These are phyloP conservation scores for Epicauta chinensis DNA, from an alignment of 1,140 invertebrate genomes.

Conservation along the genomic window DNA sequence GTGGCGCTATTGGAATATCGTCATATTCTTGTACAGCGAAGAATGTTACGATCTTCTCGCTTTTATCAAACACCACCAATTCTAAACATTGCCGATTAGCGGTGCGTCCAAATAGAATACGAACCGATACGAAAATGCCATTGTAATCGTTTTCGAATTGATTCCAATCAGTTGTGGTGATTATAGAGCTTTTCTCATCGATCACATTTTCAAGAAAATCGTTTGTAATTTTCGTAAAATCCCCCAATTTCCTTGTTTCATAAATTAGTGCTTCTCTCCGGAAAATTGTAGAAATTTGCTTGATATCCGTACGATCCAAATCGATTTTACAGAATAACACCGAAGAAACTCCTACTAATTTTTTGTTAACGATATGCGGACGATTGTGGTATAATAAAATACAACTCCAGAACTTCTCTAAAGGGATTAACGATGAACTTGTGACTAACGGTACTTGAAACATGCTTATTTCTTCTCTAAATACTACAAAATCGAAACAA, in stretches of 20 bases:
- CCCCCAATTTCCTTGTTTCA: constrained; percentile 31
- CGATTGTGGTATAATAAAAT: constrained; percentile 35
- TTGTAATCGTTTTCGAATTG: constrained; percentile 14
- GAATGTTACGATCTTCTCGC: constrained; percentile 29
- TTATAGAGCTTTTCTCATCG: constrained; percentile 33
- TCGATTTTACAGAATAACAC: constrained; percentile 28
- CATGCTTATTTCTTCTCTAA: constrained; percentile 26
- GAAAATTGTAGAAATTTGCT: constrained; percentile 26
- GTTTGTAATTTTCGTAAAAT: constrained; percentile 24
- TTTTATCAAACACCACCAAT: constrained; percentile 37
- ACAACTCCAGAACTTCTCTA: constrained; percentile 33
- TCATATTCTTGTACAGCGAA: constrained; percentile 25
- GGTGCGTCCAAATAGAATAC: constrained; percentile 30
- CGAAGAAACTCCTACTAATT: constrained; percentile 28
- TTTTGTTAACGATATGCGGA: constrained; percentile 37
- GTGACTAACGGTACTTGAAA: constrained; percentile 35
- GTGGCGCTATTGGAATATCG: constrained; percentile 23
- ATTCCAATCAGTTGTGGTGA: constrained; percentile 16
- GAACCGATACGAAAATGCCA: constrained; percentile 34
- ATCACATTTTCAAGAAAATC: constrained; percentile 30
- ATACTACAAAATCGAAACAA: constrained; percentile 31
- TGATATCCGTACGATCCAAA: constrained; percentile 19
- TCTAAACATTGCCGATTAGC: constrained; percentile 31
- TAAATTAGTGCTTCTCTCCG: constrained; percentile 30
- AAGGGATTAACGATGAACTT: constrained; percentile 24